phyloP scores from a whole-genome alignment of 2,797 vertebrate genomes.

The Synaphobranchus kaupii region DNA sequence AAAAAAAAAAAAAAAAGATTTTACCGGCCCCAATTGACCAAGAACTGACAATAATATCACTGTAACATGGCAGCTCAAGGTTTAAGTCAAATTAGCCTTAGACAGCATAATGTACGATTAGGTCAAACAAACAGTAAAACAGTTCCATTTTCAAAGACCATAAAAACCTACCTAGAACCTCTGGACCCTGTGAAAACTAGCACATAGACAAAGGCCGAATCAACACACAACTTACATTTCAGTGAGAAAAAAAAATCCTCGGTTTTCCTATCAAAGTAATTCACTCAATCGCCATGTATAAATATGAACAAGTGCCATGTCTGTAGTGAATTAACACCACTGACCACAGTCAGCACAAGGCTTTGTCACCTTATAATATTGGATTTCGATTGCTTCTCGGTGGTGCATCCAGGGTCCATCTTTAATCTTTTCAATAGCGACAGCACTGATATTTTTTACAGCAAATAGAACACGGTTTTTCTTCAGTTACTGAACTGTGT shows the following conservation, averaged over 20 bases:
- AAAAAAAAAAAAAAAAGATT: neutral
- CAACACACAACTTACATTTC: neutral
- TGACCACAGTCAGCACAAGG: conserved; percentile 29
- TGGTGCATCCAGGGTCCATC: conserved; percentile 19
- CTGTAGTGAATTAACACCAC: neutral
- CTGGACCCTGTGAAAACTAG: neutral
- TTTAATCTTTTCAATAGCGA: conserved; percentile 22
- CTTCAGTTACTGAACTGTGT: conserved; percentile 29
- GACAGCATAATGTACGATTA: neutral
- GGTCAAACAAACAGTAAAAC: neutral
- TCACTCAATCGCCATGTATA: neutral
- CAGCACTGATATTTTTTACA: conserved; percentile 21
- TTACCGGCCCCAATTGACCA: neutral
- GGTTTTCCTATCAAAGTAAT: neutral
- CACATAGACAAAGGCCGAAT: neutral
- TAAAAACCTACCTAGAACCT: neutral
- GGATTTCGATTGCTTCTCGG: conserved; percentile 26
- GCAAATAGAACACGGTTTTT: conserved; percentile 32
- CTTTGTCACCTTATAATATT: conserved; percentile 20
- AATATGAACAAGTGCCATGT: neutral
- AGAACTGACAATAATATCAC: neutral
- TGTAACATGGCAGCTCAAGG: neutral
- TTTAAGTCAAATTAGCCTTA: neutral
- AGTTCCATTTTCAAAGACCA: neutral
- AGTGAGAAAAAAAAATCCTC: neutral